A percentile compares a stretch with the other conserved stretches of the same genome.
Evolutionary conservation across 1,140 invertebrate genomes (phyloP).

Genomic region (Bombus picipes): DNA sequence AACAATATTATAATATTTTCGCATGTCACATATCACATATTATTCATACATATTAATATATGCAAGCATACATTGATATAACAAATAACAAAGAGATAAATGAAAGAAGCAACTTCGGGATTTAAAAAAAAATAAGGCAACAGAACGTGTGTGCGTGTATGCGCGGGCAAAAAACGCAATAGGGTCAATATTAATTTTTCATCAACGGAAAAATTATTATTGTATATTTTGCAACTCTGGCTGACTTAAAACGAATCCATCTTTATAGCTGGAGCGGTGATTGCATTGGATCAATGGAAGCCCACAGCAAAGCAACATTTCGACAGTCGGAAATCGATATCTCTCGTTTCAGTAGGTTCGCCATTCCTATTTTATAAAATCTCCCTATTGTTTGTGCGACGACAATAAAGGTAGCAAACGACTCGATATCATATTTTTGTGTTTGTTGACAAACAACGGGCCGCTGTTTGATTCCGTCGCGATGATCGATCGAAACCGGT

Average conservation of each 20-base stretch:
- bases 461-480: not conserved
- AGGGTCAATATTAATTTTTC: not conserved
- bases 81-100: too few relatives aligned
- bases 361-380: conserved; percentile 28
- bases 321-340: conserved; percentile 8
- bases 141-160: too few relatives aligned
- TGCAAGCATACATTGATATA: too few relatives aligned
- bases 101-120: too few relatives aligned
- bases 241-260: not conserved
- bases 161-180: too few relatives aligned
- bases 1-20: too few relatives aligned
- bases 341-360: not conserved
- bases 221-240: not conserved
- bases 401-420: conserved; percentile 21
- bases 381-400: conserved; percentile 14
- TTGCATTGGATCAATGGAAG: not conserved
- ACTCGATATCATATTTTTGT: conserved; percentile 33
- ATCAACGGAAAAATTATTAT: not conserved
- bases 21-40: too few relatives aligned
- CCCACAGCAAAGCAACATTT: not conserved
- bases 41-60: too few relatives aligned
- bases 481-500: conserved; percentile 8
- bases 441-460: conserved; percentile 7
- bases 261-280: not conserved
- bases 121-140: too few relatives aligned